phyloP scores from a whole-genome alignment of 1,140 invertebrate species.

The Bombus confusus region DNA sequence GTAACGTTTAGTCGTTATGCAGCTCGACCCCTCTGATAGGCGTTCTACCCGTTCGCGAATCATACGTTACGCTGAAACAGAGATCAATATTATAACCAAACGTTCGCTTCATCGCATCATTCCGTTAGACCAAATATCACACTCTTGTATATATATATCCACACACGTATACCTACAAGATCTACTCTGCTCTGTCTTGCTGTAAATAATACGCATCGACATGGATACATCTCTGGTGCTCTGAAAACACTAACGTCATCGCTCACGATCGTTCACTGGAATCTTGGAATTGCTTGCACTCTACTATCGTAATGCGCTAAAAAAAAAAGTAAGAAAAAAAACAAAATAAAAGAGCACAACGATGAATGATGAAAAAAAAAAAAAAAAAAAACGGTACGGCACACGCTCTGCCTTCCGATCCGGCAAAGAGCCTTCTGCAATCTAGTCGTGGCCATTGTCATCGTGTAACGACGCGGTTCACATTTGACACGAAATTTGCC shows the following conservation, averaged over 20 bases:
- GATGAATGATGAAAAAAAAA: conserved; percentile 36
- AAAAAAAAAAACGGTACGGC: conserved; percentile 6
- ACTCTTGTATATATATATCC: conserved; percentile 76
- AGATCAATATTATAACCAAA: conserved; percentile 81
- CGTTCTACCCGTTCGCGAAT: background rate
- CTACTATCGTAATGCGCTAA: conserved; percentile 71
- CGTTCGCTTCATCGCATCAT: conserved; percentile 85
- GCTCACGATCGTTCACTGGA: conserved; percentile 81
- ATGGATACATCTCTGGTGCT: conserved; percentile 79
- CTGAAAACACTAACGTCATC: conserved; percentile 81
- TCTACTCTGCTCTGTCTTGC: conserved; percentile 82
- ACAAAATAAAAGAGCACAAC: conserved; percentile 62
- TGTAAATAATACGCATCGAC: conserved; percentile 82
- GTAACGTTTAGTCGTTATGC: conserved; percentile 23
- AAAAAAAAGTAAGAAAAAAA: conserved; percentile 57
- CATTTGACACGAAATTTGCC: background rate
- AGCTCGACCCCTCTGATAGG: background rate
- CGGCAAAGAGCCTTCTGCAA: conserved; percentile 12
- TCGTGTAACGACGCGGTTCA: conserved; percentile 2
- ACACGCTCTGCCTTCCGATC: conserved; percentile 5
- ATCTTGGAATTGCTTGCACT: conserved; percentile 81
- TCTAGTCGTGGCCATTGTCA: conserved; percentile 58
- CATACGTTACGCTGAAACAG: conserved; percentile 71
- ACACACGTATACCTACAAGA: conserved; percentile 78
- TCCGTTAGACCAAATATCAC: conserved; percentile 83